Base-by-base conservation (phyloP, 2,113 vertebrate genomes). In the Chrysemys picta region DNA sequence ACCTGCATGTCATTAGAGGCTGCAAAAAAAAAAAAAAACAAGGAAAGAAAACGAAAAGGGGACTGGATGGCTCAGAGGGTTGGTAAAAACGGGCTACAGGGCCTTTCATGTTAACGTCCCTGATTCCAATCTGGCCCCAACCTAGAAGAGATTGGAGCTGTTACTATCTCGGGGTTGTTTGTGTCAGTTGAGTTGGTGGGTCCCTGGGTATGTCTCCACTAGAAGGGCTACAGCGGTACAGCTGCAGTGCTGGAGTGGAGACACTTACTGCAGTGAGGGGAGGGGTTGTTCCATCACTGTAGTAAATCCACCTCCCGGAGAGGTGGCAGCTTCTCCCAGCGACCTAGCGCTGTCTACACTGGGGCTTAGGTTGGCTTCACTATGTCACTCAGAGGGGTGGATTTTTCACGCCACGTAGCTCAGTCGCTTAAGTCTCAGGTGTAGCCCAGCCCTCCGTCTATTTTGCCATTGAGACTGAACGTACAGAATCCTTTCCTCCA, bases 1-100 rank as follows among this genome's bases (percentile, higher is more conserved):
- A 93, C 96, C 56, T 84, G 86, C 79, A 90, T 93, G 93, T 96
- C 97, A 94, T 97, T 97, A 98, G 84, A 94, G 78, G 47, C 88
- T 47, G 82, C 89, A 83, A 47, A n/a, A 57, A 57, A 57, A 24
- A 84, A 1, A 56, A 72, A 93, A 97, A 65, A 1, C 17, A 24
- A 96, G 90, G 85, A 65, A 90, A 95, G 90, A 87, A 69, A 94
- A 92, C 89, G 88, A 94, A 95, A 80, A 88, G 80, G 91, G 93
- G 96, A 93, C 75, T 87, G 94, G 85, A 85, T 84, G 87, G 91
- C 82, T 57, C 54, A 29, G 42, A 93, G 52, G 92, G 85, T 79
- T 93, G 87, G 91, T 87, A 93, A 95, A 97, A 93, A 24, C 0
- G 4, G 62, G 88, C 91, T 62, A 90, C 50, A 57, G 85, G 95